Conservation (phyloP, 2,888 invertebrate genomes). For the Gryllus longicercus region DNA sequence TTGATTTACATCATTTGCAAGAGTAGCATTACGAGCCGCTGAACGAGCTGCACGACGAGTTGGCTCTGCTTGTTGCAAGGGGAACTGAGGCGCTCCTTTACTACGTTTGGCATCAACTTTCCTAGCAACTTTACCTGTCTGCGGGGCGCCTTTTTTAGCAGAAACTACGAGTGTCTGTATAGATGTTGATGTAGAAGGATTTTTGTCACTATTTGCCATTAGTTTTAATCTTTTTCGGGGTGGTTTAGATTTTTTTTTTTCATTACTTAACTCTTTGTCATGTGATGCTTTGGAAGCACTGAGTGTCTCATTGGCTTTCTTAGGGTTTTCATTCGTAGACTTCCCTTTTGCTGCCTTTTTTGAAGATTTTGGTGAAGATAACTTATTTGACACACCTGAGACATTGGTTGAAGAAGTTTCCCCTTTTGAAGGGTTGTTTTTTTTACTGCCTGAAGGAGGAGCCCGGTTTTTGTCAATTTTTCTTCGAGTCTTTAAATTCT, state of each 20-base stretch:
- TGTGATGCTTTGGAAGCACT: neutral
- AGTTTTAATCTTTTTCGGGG: neutral
- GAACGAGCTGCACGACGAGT: too few species aligned
- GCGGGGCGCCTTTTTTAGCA: too few species aligned
- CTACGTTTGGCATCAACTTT: too few species aligned
- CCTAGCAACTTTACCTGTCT: too few species aligned
- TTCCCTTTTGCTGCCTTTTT: neutral
- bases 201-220: neutral
- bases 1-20: too few species aligned
- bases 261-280: neutral
- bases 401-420: neutral
- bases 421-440: slow-evolving; percentile 23
- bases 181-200: neutral
- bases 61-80: too few species aligned
- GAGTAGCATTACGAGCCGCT: too few species aligned
- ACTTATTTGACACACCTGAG: neutral
- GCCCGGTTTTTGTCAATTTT: slow-evolving; percentile 19
- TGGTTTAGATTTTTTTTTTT: neutral
- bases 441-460: neutral
- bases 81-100: too few species aligned
- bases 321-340: neutral
- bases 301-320: neutral
- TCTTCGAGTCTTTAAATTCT: slow-evolving; percentile 4
- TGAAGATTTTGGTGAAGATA: neutral
- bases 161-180: too few species aligned